Base-by-base conservation (phyloP, 2,797 vertebrate genomes). In the Lemur catta region DNA sequence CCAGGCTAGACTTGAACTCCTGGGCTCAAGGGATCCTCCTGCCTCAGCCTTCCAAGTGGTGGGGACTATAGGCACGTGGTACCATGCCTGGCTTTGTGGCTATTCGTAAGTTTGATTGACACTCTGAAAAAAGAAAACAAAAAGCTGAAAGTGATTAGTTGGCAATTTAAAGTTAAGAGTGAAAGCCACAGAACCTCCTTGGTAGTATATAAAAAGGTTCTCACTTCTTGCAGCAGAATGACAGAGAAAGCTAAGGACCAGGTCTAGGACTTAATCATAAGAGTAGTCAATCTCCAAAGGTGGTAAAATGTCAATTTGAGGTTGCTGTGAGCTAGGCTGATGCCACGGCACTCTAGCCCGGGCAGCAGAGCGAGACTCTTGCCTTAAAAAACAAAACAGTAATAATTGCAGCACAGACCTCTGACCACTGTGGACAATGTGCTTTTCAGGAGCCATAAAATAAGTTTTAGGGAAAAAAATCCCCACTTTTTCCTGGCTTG, bases 21-120 rank as follows among this genome's bases (percentile, higher is more conserved):
- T 59, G 24, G 24, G 57, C 24, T 59, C 57, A 59, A 59, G 57
- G 24, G 57, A 59, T 59, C 59, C 12, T 63, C 28, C 59, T 63
- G 59, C 59, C 6, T 33, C 28, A 33, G 59, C 28, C 13, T 63
- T 63, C 28, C 6, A 30, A 63, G 59, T 30, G 28, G 59, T 28
- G 5, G 12, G 28, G 30, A 63, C 59, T 30, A 63, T 63, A 33
- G 28, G 28, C 28, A 30, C 2, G 5, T 63, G 59, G 26, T 63
- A 63, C 28, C 59, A 63, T 63, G 59, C 28, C 59, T 28, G 28
- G 59, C 13, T 63, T 63, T 63, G 28, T 63, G 5, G 59, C 33
- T 79, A 52, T 84, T 91, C 41, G 86, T 71, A 82, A 91, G 46
- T 93, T 95, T 94, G 63, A 81, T 24, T 74, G 85, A 84, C 52